Conservation (phyloP, 2,113 vertebrate species). For the Aptenodytes patagonicus region DNA sequence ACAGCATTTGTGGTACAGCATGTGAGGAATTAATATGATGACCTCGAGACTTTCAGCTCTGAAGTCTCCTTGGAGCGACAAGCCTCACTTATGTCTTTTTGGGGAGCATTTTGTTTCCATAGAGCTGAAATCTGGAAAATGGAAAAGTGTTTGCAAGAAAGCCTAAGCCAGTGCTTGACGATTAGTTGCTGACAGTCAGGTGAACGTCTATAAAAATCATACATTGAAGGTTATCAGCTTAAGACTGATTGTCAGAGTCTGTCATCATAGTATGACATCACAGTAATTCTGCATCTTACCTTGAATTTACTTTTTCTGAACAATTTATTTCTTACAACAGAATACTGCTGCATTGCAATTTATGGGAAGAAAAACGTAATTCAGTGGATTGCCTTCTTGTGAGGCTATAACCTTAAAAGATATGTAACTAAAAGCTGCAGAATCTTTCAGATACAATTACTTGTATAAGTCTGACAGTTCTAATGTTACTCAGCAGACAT, state of each 20-base stretch:
- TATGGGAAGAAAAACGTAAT: neutral
- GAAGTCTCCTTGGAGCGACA: neutral
- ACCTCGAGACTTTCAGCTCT: neutral
- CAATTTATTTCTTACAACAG: neutral
- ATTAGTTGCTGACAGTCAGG: neutral
- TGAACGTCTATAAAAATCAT: neutral
- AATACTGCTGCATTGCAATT: neutral
- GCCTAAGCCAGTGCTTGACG: neutral
- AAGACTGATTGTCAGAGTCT: neutral
- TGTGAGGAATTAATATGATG: neutral
- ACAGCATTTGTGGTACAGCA: neutral
- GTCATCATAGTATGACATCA: neutral
- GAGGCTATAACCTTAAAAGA: conserved; percentile 21
- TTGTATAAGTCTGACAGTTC: conserved; percentile 25
- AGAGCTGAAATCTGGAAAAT: neutral
- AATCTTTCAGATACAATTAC: conserved; percentile 21
- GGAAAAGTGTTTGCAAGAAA: neutral
- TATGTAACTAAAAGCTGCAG: conserved; percentile 2
- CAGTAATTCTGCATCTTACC: neutral
- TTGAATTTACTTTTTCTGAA: neutral
- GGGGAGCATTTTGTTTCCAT: neutral
- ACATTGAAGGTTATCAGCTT: neutral
- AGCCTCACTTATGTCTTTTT: neutral
- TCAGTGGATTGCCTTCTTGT: neutral
- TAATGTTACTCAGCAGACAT: conserved; percentile 21